Evolutionary conservation across 1,140 invertebrate species (phyloP).

Genomic region (Caenorhabditis remanei): DNA sequence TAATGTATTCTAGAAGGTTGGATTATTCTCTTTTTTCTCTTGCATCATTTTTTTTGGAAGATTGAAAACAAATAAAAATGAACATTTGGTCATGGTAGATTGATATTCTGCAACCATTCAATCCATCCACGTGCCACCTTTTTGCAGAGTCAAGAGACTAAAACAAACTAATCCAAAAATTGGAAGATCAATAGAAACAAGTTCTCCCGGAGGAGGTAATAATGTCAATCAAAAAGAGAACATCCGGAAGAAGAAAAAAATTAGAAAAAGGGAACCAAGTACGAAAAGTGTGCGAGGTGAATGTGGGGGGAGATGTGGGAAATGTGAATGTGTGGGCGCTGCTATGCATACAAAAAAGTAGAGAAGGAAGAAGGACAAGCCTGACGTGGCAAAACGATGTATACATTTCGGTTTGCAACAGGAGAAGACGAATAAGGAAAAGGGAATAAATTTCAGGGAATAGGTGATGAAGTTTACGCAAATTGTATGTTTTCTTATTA

Average conservation of each 20-base stretch:
- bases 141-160: not conserved
- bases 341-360: slow-evolving; percentile 37
- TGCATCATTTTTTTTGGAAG: not conserved
- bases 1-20: slow-evolving; percentile 20
- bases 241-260: not conserved
- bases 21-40: not conserved
- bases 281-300: not conserved
- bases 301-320: not conserved
- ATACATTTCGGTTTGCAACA: slow-evolving; percentile 24
- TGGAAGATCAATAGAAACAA: slow-evolving; percentile 13
- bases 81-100: not conserved
- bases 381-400: slow-evolving; percentile 20
- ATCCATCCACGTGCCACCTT: not conserved
- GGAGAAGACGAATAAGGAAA: not conserved
- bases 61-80: not conserved
- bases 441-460: too few relatives aligned
- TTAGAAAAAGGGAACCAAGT: not conserved
- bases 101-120: not conserved
- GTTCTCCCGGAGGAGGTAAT: not conserved
- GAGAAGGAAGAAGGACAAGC: not conserved
- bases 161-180: not conserved
- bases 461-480: too few relatives aligned
- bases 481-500: not conserved
- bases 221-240: not conserved
- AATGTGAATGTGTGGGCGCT: slow-evolving; percentile 33